These are phyloP conservation scores for Meganola albula DNA, from an alignment of 2,888 invertebrate genomes.

Conservation along the genomic window DNA sequence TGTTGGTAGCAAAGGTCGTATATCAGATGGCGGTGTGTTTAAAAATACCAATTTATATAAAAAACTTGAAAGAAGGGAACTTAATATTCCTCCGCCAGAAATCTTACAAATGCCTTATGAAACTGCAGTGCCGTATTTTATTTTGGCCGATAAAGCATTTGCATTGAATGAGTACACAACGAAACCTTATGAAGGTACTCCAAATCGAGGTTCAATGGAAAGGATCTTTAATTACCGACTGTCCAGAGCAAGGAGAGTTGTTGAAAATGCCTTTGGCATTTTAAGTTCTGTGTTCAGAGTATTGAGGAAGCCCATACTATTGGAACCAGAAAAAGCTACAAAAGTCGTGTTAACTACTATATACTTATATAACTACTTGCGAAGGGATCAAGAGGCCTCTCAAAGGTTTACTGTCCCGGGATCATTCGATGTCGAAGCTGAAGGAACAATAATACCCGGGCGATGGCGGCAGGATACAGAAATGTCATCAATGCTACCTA, in stretches of 20 bases:
- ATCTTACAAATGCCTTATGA: conserved; percentile 20
- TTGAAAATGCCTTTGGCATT: conserved; percentile 28
- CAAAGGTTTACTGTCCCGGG: conserved; percentile 14
- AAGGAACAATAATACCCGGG: conserved; percentile 19
- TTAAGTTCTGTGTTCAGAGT: conserved; percentile 10
- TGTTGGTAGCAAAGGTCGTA: conserved; percentile 19
- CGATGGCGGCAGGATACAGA: conserved; percentile 15
- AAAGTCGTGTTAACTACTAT: conserved; percentile 11
- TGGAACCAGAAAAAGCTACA: conserved; percentile 13
- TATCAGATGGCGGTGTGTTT: conserved; percentile 11
- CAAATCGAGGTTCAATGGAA: conserved; percentile 18
- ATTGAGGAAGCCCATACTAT: conserved; percentile 14
- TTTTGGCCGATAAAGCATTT: conserved; percentile 26
- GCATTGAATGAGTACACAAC: conserved; percentile 21
- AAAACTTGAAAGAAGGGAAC: conserved; percentile 10
- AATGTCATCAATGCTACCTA: conserved; percentile 8
- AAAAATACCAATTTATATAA: conserved; percentile 9
- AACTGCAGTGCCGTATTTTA: conserved; percentile 19
- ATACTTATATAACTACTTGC: conserved; percentile 14
- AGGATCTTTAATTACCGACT: conserved; percentile 32
- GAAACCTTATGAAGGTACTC: conserved; percentile 21
- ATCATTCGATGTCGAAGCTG: conserved; percentile 21
- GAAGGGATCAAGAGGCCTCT: conserved; percentile 11
- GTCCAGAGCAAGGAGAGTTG: conserved; percentile 23
- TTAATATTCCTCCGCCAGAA: conserved; percentile 7